Conservation (phyloP, 2,113 vertebrate genomes). For the Triplophysa dalaica region DNA sequence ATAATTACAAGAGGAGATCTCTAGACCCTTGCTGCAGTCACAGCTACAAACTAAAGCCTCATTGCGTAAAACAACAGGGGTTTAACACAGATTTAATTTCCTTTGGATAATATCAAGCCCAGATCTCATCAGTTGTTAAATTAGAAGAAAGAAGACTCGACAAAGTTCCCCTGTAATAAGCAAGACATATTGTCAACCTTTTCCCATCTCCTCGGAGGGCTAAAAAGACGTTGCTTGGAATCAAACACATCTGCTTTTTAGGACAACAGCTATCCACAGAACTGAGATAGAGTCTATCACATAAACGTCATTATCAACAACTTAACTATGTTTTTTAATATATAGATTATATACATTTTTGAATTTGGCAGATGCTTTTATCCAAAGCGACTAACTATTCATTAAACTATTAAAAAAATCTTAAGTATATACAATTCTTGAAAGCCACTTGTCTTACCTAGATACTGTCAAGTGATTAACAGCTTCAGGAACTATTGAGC, state of each 20-base stretch:
- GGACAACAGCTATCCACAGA: conserved; percentile 4
- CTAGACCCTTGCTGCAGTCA: background rate
- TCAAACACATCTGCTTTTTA: conserved; percentile 12
- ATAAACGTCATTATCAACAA: background rate
- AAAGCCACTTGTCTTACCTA: background rate
- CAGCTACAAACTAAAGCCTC: background rate
- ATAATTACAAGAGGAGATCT: background rate
- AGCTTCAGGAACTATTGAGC: background rate
- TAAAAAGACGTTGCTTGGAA: background rate
- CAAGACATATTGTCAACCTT: conserved; percentile 9
- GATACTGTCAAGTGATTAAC: background rate
- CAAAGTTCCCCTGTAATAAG: background rate
- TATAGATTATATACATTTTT: too few relatives aligned
- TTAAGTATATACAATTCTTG: background rate
- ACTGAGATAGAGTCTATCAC: conserved; percentile 10
- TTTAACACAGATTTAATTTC: conserved; percentile 9
- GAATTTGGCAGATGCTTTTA: too few relatives aligned
- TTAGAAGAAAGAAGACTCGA: background rate
- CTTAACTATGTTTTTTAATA: too few relatives aligned
- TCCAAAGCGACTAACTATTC: too few relatives aligned
- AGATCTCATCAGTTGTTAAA: conserved; percentile 15
- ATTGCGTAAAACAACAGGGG: background rate
- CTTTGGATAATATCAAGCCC: background rate
- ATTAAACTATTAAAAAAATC: too few relatives aligned
- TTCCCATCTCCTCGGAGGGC: background rate